Conservation (phyloP, 2,888 invertebrate genomes). For the Acheta domesticus region DNA sequence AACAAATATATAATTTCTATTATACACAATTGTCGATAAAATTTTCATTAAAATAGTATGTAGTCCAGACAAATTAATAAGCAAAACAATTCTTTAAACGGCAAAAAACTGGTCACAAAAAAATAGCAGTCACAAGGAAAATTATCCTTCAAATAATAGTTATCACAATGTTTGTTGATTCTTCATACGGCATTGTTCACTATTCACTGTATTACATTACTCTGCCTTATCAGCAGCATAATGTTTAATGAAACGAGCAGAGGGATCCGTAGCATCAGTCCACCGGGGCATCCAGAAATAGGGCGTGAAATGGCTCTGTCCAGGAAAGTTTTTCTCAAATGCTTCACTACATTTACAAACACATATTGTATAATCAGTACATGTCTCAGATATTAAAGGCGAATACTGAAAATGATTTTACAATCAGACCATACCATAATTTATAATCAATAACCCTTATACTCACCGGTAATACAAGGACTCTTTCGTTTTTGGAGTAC, state of each 20-base stretch:
- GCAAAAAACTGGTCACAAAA: no score
- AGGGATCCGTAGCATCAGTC: slow-evolving; percentile 68
- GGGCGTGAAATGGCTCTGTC: slow-evolving; percentile 60
- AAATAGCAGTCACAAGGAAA: no score
- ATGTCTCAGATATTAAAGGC: background rate
- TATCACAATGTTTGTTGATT: no score
- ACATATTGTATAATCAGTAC: background rate
- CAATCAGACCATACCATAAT: no score
- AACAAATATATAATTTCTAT: no score
- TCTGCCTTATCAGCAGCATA: slow-evolving; percentile 32
- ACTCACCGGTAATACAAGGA: slow-evolving; percentile 66
- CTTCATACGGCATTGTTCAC: no score
- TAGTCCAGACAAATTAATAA: no score
- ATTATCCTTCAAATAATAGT: no score
- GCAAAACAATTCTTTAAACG: no score
- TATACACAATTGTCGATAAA: no score
- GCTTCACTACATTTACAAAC: slow-evolving; percentile 50
- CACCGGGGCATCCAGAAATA: slow-evolving; percentile 80
- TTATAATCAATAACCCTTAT: background rate
- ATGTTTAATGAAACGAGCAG: slow-evolving; percentile 53
- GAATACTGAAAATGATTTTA: background rate
- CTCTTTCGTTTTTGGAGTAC: slow-evolving; percentile 73
- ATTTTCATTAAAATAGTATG: no score
- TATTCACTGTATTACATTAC: no score
- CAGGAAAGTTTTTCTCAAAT: slow-evolving; percentile 64